Base-by-base conservation (phyloP, 2,888 invertebrate genomes). In the Oscheius myriophilus region DNA sequence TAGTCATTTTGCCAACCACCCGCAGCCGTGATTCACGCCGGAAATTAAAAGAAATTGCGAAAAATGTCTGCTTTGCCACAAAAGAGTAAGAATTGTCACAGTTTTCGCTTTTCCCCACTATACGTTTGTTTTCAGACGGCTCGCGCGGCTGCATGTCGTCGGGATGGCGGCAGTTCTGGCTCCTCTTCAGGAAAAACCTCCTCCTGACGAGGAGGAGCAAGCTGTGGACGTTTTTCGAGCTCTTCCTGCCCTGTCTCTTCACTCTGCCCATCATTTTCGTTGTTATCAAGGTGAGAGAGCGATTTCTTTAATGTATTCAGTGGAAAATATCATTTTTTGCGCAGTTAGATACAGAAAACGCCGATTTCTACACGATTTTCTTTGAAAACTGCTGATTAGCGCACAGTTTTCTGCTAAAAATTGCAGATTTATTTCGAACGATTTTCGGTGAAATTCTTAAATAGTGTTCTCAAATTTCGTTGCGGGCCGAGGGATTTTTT, bases 191-290 rank as follows among this genome's bases (percentile, higher is more conserved):
- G 70, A 85, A 85, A 69, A 80, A 85, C 68, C 67, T 76, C 33
- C 45, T 81, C n/a, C 61, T 84, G n/a, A 63, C 82, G 41, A 70
- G 73, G 66, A 64, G 80, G 59, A 74, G 68, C 63, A 83, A 81
- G 51, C 43, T 75, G 41, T 82, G 83, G 84, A 78, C 82, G 23
- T 25, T 84, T 42, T 76, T 76, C 64, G 83, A 84, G 62, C 65
- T 84, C 26, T 58, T 80, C 11, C 63, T 82, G 39, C 80, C 77
- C n/a, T 69, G 77, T 14, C 55, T 83, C 3, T 64, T 80, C 33
- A 67, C 80, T 45, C 61, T 75, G 25, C 78, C 81, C 21, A 70
- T 82, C 25, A 72, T 80, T 33, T 46, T 76, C 16, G 23, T 83
- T 12, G 72, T 84, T n/a, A 67, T 77, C 7, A 72, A 69, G 63